These are phyloP conservation scores for Stratiolaelaps scimitus DNA, from an alignment of 1,140 invertebrate genomes.

Conservation along the genomic window DNA sequence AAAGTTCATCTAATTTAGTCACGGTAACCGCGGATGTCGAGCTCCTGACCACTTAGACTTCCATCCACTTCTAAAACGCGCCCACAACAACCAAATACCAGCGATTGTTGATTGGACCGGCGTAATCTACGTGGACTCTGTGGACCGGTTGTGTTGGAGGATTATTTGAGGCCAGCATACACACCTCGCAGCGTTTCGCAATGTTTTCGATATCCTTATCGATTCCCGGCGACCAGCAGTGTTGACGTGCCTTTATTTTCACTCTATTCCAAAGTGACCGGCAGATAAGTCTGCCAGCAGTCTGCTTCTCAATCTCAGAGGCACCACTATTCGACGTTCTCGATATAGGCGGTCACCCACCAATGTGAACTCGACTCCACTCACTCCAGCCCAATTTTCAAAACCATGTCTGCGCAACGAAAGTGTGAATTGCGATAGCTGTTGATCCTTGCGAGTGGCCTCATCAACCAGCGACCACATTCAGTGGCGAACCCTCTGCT, in stretches of 20 bases:
- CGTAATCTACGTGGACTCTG: not conserved
- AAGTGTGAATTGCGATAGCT: not conserved
- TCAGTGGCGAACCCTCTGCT: not conserved
- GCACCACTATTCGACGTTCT: not conserved
- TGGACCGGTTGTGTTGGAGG: not conserved
- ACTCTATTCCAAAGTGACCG: constrained; percentile 9
- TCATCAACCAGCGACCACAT: not conserved
- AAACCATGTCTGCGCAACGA: not conserved
- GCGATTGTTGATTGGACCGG: not conserved
- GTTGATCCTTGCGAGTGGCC: not conserved
- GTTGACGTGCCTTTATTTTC: not conserved
- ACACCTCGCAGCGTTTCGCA: not conserved
- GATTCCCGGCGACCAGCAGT: not conserved
- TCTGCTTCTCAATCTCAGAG: not conserved
- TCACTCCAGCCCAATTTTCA: not conserved
- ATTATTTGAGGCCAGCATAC: not conserved
- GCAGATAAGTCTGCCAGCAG: not conserved
- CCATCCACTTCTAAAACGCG: not conserved
- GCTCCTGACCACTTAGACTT: not conserved
- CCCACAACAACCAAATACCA: not conserved
- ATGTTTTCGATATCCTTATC: constrained; percentile 2
- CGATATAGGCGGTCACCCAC: not conserved
- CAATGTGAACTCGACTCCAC: not conserved
- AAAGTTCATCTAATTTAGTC: not conserved
- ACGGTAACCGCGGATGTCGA: not conserved